Conservation (phyloP, 53 echinoderm and acorn worm species). For the Stichopus horrens region DNA sequence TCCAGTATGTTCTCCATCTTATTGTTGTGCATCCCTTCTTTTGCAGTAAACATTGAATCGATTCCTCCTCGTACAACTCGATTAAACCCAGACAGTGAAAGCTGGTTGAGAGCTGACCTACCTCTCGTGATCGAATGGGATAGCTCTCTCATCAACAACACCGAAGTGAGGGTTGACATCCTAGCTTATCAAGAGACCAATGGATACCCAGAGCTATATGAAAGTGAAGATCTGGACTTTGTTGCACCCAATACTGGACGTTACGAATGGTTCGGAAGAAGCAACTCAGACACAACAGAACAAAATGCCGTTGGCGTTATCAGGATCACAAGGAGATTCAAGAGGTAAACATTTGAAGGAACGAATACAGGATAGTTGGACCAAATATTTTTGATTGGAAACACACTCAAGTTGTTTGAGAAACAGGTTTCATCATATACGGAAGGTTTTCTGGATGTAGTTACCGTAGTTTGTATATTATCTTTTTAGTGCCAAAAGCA, state of each 20-base stretch:
- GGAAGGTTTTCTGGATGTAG: no score
- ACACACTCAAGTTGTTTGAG: no score
- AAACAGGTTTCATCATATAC: no score
- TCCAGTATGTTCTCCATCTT: background rate
- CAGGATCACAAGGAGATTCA: slow-evolving; percentile 80
- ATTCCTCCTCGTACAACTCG: slow-evolving; percentile 67
- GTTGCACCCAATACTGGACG: slow-evolving; percentile 80
- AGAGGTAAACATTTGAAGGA: slow-evolving; percentile 52
- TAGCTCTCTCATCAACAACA: slow-evolving; percentile 69
- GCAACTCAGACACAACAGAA: slow-evolving; percentile 56
- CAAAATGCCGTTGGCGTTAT: slow-evolving; percentile 85
- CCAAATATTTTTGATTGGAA: no score
- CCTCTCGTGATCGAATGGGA: slow-evolving; percentile 95
- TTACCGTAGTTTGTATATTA: no score
- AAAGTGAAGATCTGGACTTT: slow-evolving; percentile 73
- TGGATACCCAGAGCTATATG: slow-evolving; percentile 73
- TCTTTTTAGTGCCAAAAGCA: no score
- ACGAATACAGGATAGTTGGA: no score
- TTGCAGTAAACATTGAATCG: slow-evolving; percentile 69
- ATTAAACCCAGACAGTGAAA: slow-evolving; percentile 84
- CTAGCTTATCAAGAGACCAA: slow-evolving; percentile 77
- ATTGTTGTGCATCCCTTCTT: background rate
- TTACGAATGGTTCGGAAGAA: slow-evolving; percentile 70
- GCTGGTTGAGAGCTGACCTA: slow-evolving; percentile 73
- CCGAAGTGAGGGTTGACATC: slow-evolving; percentile 61